phyloP scores from a whole-genome alignment of 92 coral and sea anemone genomes.

The Porites rus region DNA sequence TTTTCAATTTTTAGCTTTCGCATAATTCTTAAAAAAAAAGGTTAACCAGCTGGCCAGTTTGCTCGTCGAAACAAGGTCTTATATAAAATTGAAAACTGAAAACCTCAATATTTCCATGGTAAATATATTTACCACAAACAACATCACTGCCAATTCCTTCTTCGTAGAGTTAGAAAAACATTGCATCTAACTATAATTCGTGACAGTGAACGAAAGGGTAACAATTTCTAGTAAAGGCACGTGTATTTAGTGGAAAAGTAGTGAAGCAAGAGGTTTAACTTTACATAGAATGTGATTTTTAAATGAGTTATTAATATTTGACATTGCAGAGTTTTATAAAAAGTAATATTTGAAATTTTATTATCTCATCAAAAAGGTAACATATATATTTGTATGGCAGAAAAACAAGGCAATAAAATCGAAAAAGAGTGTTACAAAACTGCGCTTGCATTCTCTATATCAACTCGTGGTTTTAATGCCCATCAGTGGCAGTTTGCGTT shows the following conservation, averaged over 20 bases:
- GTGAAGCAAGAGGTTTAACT: neutral
- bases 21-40: neutral
- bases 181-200: neutral
- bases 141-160: neutral
- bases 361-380: neutral
- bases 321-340: conserved; percentile 29
- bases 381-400: conserved; percentile 21
- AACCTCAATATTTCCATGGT: neutral
- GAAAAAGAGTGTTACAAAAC: conserved; percentile 27
- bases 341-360: conserved; percentile 33
- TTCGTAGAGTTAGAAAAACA: neutral
- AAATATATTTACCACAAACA: neutral
- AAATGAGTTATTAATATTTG: neutral
- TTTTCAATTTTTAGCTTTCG: conserved; percentile 8
- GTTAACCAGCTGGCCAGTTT: too few species aligned
- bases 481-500: neutral
- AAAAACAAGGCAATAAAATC: neutral
- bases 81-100: neutral
- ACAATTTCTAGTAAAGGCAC: neutral
- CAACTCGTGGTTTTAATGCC: neutral
- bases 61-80: neutral
- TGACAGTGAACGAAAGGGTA: neutral
- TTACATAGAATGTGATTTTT: neutral
- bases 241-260: neutral
- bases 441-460: neutral